Base-by-base conservation (phyloP, 1,140 invertebrate species). In the Trichonephila inaurata region DNA sequence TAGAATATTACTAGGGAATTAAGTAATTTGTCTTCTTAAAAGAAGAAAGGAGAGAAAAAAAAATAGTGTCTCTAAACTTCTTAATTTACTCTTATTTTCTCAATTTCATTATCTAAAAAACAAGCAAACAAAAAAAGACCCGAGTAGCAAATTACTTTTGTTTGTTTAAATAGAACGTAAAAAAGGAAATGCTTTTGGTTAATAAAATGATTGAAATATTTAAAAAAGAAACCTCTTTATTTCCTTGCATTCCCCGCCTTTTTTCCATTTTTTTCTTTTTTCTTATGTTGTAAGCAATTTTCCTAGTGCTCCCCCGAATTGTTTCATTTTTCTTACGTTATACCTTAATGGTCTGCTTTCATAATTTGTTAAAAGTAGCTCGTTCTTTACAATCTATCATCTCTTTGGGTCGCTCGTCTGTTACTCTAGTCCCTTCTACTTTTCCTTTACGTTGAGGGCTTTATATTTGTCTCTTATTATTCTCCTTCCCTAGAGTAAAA, bases 391-490 rank as follows among this genome's bases (percentile, higher is more conserved):
- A 64, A 88, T 88, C 24, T 64, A 88, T 88, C 86, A 88, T 88
- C 51, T 83, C 16, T 24, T 19, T 28, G 44, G 28, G 83, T 28
- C 51, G n/a, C 58, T 24, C 83, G n/a, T 16, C 64, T 58, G 19
- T 66, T 64, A 16, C 40, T 66, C 64, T 66, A n/a, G 3, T 51
- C 7, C 51, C 51, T 69, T 69, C 66, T n/a, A 16, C n/a, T n/a
- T 87, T 85, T 87, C n/a, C 85, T 28, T 85, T 61, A 85, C 51
- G 24, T 85, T 83, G 33, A 62, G 85, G 14, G 44, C 85, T 64
- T 88, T 88, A 88, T 88, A 88, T 88, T 88, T 88, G 64, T 88
- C 61, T 64, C 14, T 58, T 62, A 88, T 88, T 88, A 88, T 88
- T 88, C 86, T 88, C 64, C 21, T 40, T 64, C 61, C 61, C 86